Evolutionary conservation across 2,888 invertebrate species (phyloP).

Genomic region (Cyrtodaria siliqua): DNA sequence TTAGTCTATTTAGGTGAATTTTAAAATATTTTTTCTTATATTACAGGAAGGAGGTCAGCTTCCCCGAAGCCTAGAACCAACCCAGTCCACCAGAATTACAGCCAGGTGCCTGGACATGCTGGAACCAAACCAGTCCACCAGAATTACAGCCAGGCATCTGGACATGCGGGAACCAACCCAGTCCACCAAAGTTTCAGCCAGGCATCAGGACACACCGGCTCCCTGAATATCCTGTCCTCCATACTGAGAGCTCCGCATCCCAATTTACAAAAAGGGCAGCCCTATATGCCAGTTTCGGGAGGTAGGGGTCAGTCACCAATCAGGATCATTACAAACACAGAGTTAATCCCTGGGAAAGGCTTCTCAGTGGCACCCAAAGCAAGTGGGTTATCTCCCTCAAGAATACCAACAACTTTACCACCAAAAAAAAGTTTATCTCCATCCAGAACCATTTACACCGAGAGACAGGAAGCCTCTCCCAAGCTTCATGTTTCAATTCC

Average conservation of each 20-base stretch:
- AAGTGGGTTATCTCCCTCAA: conserved; percentile 37
- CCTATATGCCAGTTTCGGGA: background rate
- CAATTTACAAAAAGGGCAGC: conserved; percentile 16
- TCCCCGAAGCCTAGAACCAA: conserved; percentile 23
- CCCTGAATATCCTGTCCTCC: conserved; percentile 47
- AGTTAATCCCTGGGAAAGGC: background rate
- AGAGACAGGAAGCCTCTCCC: conserved; percentile 36
- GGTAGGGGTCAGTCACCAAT: conserved; percentile 49
- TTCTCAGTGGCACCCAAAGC: background rate
- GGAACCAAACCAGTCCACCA: conserved; percentile 46
- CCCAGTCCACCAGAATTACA: conserved; percentile 13
- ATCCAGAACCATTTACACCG: conserved; percentile 53
- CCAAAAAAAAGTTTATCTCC: conserved; percentile 70
- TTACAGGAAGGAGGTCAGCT: conserved; percentile 17
- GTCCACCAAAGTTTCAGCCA: conserved; percentile 11
- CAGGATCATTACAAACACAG: conserved; percentile 41
- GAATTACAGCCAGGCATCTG: conserved; percentile 49
- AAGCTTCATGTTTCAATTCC: conserved; percentile 4
- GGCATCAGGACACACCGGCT: conserved; percentile 16
- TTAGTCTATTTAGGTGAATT: too few species aligned
- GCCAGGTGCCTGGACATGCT: conserved; percentile 12
- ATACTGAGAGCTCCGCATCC: conserved; percentile 60
- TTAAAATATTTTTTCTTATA: too few species aligned
- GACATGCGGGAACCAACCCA: conserved; percentile 19
- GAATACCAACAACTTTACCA: conserved; percentile 58